Conservation (phyloP, 1,140 invertebrate genomes). For the Maconellicoccus hirsutus region DNA sequence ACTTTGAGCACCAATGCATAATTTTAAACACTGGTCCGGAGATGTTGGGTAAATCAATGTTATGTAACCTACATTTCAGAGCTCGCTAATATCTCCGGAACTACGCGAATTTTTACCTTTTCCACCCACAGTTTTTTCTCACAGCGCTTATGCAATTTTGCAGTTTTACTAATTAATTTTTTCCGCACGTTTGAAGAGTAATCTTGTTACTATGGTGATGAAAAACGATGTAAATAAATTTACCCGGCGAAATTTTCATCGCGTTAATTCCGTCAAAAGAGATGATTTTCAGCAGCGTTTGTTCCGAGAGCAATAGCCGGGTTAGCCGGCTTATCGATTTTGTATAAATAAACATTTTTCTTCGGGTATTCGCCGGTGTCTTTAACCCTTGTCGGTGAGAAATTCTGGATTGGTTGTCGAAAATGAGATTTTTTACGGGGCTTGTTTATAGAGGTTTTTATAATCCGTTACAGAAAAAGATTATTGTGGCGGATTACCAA, state of each 20-base stretch:
- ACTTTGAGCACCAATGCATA: not conserved
- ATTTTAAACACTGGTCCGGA: not conserved
- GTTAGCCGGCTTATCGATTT: not conserved
- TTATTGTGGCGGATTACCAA: no score
- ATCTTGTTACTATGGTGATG: not conserved
- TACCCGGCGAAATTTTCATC: not conserved
- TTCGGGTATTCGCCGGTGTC: no score
- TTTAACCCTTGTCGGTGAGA: not conserved
- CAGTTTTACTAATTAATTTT: not conserved
- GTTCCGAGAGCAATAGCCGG: not conserved
- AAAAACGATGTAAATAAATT: not conserved
- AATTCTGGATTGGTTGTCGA: no score
- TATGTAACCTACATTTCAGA: not conserved
- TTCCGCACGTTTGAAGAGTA: not conserved
- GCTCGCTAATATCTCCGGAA: slow-evolving; percentile 2
- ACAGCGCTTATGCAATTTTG: not conserved
- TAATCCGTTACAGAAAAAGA: no score
- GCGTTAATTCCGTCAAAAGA: not conserved
- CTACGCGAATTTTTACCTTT: not conserved
- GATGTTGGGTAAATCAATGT: slow-evolving; percentile 6
- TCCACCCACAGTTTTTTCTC: not conserved
- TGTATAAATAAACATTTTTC: not conserved
- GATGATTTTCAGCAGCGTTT: not conserved
- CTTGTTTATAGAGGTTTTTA: no score
- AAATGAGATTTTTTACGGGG: no score